A percentile compares a stretch with the other conserved stretches of the same genome.
Conservation (phyloP, 2,888 invertebrate species). For the Diadegma fenestrale region DNA sequence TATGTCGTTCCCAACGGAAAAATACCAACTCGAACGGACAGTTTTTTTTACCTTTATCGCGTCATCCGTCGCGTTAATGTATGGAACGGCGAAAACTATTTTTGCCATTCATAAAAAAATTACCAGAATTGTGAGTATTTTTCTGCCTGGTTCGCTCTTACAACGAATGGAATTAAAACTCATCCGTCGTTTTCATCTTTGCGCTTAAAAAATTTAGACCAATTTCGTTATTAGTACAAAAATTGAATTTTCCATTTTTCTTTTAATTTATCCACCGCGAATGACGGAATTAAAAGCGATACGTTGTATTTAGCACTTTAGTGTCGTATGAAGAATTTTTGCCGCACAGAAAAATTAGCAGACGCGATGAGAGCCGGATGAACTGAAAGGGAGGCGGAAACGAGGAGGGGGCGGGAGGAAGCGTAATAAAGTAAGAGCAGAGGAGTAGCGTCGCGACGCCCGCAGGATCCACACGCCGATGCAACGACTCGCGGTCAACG, state of each 20-base stretch:
- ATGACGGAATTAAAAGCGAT: background rate
- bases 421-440: background rate
- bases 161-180: background rate
- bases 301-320: background rate
- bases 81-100: background rate
- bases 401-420: background rate
- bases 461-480: slow-evolving; percentile 22
- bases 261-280: background rate
- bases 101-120: background rate
- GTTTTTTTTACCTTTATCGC: background rate
- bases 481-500: slow-evolving; percentile 56
- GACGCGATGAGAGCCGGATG: background rate
- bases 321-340: background rate
- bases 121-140: background rate
- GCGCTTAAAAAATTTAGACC: background rate
- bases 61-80: background rate
- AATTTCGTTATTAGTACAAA: background rate
- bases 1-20: background rate
- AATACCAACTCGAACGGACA: background rate
- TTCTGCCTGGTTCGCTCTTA: background rate
- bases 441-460: slow-evolving; percentile 25
- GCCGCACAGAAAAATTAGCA: slow-evolving; percentile 17
- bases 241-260: background rate
- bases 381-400: background rate
- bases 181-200: background rate